phyloP scores from a whole-genome alignment of 2,113 vertebrate genomes.

The Lagopus leucura region DNA sequence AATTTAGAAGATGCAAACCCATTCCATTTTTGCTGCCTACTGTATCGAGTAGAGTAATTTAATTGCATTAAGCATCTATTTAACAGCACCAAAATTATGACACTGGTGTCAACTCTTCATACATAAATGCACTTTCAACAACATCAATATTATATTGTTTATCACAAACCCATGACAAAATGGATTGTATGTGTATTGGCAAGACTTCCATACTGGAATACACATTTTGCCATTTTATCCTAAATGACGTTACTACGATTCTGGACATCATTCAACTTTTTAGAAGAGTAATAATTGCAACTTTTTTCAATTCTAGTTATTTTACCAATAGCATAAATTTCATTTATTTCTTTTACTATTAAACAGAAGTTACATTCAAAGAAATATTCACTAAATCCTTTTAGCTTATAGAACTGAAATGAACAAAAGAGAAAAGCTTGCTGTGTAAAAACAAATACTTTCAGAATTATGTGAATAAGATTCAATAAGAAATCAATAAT shows the following conservation, averaged over 20 bases:
- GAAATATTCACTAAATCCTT: background rate
- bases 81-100: background rate
- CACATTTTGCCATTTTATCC: background rate
- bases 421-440: background rate
- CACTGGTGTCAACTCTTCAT: background rate
- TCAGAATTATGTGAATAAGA: background rate
- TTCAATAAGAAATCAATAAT: background rate
- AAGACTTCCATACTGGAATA: background rate
- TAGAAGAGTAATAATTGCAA: background rate
- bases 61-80: background rate
- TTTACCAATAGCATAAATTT: background rate
- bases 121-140: background rate
- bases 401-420: background rate
- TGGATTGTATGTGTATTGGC: background rate
- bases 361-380: background rate
- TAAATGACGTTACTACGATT: background rate
- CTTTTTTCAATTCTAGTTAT: background rate
- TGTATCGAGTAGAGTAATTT: constrained; percentile 12
- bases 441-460: background rate
- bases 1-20: background rate
- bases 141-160: background rate
- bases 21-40: background rate
- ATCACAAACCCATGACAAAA: background rate
- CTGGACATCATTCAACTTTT: background rate
- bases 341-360: background rate